Percentiles rank a stretch among this genome's conserved stretches.
Evolutionary conservation across 2,113 vertebrate species (phyloP).

Genomic region (Semnornis frantzii): DNA sequence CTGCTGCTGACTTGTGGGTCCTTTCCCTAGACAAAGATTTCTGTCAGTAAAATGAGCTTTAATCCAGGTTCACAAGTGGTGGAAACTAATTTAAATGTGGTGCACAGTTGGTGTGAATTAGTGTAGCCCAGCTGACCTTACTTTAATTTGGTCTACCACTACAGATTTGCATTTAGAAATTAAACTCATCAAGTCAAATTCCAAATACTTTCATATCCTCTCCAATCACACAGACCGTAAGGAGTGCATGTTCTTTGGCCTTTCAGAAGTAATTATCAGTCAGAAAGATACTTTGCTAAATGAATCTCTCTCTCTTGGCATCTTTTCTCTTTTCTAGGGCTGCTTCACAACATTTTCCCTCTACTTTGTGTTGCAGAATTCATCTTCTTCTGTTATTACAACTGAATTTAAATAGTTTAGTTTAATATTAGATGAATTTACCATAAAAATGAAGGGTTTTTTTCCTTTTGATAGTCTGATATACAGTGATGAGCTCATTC

Average conservation of each 20-base stretch:
- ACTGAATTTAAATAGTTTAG: background rate
- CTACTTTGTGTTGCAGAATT: background rate
- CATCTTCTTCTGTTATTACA: background rate
- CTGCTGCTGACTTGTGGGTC: background rate
- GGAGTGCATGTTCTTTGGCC: background rate
- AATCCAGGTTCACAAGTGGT: background rate
- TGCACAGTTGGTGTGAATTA: background rate
- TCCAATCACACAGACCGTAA: background rate
- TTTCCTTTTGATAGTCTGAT: background rate
- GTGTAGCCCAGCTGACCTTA: background rate
- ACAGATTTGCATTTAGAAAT: slow-evolving; percentile 33
- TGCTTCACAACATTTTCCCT: background rate
- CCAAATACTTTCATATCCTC: slow-evolving; percentile 12
- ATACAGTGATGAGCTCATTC: background rate
- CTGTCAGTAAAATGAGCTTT: background rate
- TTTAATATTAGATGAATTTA: background rate
- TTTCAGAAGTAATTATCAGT: background rate
- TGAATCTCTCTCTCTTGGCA: background rate
- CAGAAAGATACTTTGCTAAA: background rate
- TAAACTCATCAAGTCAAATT: slow-evolving; percentile 15
- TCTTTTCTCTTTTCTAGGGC: background rate
- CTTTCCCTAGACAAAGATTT: background rate
- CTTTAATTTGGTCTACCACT: background rate
- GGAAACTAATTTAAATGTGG: background rate
- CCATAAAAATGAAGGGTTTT: background rate